Evolutionary conservation across 1,140 invertebrate genomes (phyloP), one percentile per base, ranked within the genome.

Genomic region (Bombus sibiricus): DNA sequence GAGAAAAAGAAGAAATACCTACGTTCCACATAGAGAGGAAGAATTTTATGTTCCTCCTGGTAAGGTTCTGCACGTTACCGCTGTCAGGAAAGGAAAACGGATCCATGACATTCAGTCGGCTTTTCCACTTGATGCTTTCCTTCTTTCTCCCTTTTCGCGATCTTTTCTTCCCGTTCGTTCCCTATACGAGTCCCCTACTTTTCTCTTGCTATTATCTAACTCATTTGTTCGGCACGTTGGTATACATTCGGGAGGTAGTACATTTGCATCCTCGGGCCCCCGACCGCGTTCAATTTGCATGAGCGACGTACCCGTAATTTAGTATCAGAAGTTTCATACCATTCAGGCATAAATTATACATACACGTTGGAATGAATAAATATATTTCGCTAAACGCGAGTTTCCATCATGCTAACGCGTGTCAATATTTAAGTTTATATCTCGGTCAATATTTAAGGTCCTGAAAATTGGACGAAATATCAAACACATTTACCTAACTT

Each of bases 71-170:
- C 57, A 37, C 34, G 71, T 57, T 81, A 74, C 64, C 12, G 32
- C 77, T 47, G 41, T 34, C 69, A 22, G 12, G 78, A 15, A 57
- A 81, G 37, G 66, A 74, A 73, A 85, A 81, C 71, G 71, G 47
- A 85, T 85, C 75, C 79, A 62, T 75, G 79, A 69, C 69, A 59
- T 85, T 62, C 22, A 43, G 71, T 74, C 78, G 25, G 43, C 71
- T 74, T 81, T 81, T 81, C 68, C 78, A 68, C 78, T 68, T 86
- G 39, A n/a, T 73, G 34, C 28, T 68, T 6, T 25, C 22, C 47
- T 57, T 37, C 41, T 18, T 32, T 25, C 8, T 9, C 34, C 43
- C 3, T 43, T 22, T 32, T 18, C 6, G 5, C 57, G 28, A 25
- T 4, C 59, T 41, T 47, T 32, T 8, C 39, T 8, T 53, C 5